Percentiles rank a stretch among this genome's conserved stretches.
These are phyloP conservation scores for Metellina segmentata DNA, from an alignment of 2,888 invertebrate genomes.

Conservation along the genomic window DNA sequence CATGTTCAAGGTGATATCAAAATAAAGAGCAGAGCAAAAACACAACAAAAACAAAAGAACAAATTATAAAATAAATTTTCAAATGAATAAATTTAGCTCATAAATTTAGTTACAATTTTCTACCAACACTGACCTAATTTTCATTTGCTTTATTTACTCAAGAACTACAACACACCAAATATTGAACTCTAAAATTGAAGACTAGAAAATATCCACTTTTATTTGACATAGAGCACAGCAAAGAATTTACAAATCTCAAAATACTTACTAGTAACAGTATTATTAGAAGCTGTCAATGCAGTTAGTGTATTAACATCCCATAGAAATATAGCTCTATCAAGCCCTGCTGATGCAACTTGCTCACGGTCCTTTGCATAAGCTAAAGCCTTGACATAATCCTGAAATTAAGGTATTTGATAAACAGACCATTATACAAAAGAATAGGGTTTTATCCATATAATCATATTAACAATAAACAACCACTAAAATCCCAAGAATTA, in stretches of 20 bases:
- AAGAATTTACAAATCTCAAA: background rate
- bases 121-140: no score
- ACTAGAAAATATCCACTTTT: no score
- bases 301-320: constrained; percentile 99
- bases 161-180: background rate
- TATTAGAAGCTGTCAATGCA: constrained; percentile 98
- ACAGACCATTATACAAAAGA: background rate
- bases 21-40: no score
- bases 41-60: no score
- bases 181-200: background rate
- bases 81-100: no score
- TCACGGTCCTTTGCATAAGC: constrained; percentile 99
- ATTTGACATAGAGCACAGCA: background rate
- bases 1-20: no score
- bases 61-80: no score
- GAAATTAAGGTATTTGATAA: constrained; percentile 56
- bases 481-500: no score
- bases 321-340: constrained; percentile 97
- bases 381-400: constrained; percentile 97
- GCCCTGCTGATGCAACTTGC: constrained; percentile 93
- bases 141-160: no score
- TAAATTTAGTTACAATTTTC: no score
- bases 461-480: no score
- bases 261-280: constrained; percentile 95
- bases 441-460: no score